A percentile compares a stretch with the other conserved stretches of the same genome.
phyloP scores from a whole-genome alignment of 2,113 vertebrate genomes.

The Rhizomys pruinosus region DNA sequence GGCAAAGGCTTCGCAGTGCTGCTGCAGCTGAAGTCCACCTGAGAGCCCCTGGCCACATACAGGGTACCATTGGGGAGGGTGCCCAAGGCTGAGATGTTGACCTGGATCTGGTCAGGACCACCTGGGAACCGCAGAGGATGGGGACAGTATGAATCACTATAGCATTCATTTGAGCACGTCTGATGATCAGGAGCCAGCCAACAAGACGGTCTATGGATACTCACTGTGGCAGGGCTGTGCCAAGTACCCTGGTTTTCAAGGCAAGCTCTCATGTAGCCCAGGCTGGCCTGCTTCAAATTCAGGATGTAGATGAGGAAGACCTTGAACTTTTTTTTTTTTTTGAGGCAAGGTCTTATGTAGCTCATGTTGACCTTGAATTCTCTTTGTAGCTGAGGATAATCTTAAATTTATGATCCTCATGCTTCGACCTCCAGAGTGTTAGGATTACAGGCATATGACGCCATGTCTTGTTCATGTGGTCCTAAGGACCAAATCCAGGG shows the following conservation, averaged over 20 bases:
- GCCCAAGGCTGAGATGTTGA: slow-evolving; percentile 75
- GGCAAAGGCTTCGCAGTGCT: slow-evolving; percentile 79
- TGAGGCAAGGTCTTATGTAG: not conserved
- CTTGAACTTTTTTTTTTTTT: not conserved
- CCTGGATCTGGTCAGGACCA: slow-evolving; percentile 79
- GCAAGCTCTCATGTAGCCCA: not conserved
- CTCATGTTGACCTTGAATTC: not conserved
- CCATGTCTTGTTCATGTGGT: not conserved
- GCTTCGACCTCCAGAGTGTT: not conserved
- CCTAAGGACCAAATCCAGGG: not conserved
- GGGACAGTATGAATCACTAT: not conserved
- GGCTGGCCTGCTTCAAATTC: not conserved
- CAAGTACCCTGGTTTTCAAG: not conserved
- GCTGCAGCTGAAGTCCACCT: slow-evolving; percentile 86
- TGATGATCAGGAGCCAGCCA: not conserved
- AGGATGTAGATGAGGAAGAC: not conserved
- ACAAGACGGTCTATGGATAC: not conserved
- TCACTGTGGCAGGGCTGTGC: not conserved
- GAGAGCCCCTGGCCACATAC: slow-evolving; percentile 65
- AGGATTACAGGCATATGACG: too few species aligned
- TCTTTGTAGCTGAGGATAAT: not conserved
- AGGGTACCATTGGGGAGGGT: slow-evolving; percentile 85
- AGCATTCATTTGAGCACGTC: too few species aligned
- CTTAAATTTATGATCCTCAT: not conserved
- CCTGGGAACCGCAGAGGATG: slow-evolving; percentile 77